Evolutionary conservation across 1,140 invertebrate species (phyloP).

Genomic region (Gonatopus flavifemur): DNA sequence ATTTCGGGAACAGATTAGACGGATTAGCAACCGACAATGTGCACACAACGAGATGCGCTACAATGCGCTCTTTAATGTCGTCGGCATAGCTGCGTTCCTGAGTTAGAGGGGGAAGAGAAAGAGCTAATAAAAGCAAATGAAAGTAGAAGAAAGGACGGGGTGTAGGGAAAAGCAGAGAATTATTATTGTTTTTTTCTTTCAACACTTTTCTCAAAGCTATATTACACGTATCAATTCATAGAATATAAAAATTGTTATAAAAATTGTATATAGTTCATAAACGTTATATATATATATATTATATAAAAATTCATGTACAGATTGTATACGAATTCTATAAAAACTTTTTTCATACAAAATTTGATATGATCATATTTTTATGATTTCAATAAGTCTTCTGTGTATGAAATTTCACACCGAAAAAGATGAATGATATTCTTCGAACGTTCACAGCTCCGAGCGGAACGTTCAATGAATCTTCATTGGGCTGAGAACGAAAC

Average conservation of each 20-base stretch:
- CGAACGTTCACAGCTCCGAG: too few relatives aligned
- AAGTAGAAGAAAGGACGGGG: neutral
- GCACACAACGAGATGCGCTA: too few relatives aligned
- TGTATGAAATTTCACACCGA: too few relatives aligned
- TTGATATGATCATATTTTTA: too few relatives aligned
- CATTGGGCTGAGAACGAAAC: too few relatives aligned
- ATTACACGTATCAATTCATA: constrained; percentile 1
- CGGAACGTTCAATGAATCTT: too few relatives aligned
- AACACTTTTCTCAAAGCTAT: neutral
- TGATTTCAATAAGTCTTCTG: too few relatives aligned
- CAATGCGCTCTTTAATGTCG: constrained; percentile 20
- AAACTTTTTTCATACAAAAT: too few relatives aligned
- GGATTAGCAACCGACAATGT: constrained; percentile 33
- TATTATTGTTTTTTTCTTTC: constrained; percentile 9
- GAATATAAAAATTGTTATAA: neutral
- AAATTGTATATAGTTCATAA: neutral
- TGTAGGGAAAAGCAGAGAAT: neutral
- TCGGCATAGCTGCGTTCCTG: neutral
- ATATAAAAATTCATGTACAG: neutral
- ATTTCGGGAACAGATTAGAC: constrained; percentile 40
- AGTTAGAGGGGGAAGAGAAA: neutral
- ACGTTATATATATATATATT: neutral
- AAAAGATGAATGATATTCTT: too few relatives aligned
- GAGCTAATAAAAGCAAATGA: neutral
- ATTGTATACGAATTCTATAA: too few relatives aligned